A percentile compares a stretch with the other conserved stretches of the same genome.
These are phyloP conservation scores for Pavo muticus DNA, from an alignment of 2,113 vertebrate species.

Conservation along the genomic window DNA sequence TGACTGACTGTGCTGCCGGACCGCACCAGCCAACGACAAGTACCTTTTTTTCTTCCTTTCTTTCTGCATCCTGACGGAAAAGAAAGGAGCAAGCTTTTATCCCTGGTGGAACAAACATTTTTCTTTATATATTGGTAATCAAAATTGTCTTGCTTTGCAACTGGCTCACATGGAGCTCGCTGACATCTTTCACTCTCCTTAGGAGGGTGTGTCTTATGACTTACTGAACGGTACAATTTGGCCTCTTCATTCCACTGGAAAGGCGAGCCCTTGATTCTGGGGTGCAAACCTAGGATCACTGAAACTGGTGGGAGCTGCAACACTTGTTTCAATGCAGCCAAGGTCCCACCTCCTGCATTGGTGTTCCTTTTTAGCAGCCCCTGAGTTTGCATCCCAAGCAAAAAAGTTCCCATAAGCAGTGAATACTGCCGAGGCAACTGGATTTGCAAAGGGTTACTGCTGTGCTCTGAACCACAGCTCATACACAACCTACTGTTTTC, in stretches of 20 bases:
- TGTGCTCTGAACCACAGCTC: neutral
- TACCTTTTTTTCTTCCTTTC: neutral
- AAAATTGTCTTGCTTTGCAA: neutral
- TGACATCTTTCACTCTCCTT: neutral
- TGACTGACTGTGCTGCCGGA: constrained; percentile 48
- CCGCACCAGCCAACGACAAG: neutral
- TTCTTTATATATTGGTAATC: neutral
- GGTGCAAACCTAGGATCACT: neutral
- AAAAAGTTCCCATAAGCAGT: neutral
- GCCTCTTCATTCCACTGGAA: neutral
- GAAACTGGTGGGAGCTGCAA: neutral
- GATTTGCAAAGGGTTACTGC: neutral
- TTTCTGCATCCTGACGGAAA: neutral
- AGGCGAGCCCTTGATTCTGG: neutral
- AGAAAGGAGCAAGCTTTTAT: constrained; percentile 8
- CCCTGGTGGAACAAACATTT: neutral
- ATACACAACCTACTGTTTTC: neutral
- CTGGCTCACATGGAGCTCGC: neutral
- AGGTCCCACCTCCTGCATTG: neutral
- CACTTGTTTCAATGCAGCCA: neutral
- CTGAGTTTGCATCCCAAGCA: neutral
- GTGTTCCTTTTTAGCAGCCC: neutral
- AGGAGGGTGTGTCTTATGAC: neutral
- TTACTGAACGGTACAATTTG: neutral
- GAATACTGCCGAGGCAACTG: neutral